Evolutionary conservation across 2,888 invertebrate genomes (phyloP).

Genomic region (Trichopoda pennipes): DNA sequence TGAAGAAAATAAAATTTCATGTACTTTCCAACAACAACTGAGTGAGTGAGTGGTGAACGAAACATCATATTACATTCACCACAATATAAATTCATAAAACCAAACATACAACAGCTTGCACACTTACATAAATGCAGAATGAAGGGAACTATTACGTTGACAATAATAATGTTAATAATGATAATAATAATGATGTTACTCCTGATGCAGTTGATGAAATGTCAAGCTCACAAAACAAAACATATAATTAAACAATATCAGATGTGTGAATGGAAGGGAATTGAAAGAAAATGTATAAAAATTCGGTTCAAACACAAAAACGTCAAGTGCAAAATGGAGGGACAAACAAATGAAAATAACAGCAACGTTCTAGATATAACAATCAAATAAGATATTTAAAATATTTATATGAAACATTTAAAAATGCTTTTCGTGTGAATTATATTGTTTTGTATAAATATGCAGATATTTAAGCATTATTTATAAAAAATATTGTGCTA

Average conservation of each 20-base stretch:
- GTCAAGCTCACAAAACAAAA: conserved; percentile 55
- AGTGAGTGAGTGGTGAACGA: conserved; percentile 36
- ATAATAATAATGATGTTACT: conserved; percentile 23
- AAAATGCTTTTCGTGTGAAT: background rate
- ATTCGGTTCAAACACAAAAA: background rate
- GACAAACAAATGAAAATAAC: conserved; percentile 20
- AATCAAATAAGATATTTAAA: conserved; percentile 26
- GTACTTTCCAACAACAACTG: conserved; percentile 4
- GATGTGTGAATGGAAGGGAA: conserved; percentile 48
- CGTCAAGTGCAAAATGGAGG: background rate
- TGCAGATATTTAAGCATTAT: conserved; percentile 3
- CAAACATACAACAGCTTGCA: conserved; percentile 6
- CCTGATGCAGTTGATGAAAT: conserved; percentile 58
- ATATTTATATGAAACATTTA: conserved; percentile 18
- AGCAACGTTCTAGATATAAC: background rate
- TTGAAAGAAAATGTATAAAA: conserved; percentile 28
- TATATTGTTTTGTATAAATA: background rate
- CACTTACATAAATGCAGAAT: background rate
- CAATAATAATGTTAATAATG: conserved; percentile 33
- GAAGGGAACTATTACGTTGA: conserved; percentile 18
- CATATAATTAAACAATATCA: conserved; percentile 64
- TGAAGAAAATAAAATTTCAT: conserved; percentile 42
- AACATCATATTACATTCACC: conserved; percentile 43
- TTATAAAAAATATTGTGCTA: background rate
- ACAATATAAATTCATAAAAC: background rate